Evolutionary conservation across 2,113 vertebrate genomes (phyloP).

Genomic region (Coracopsis vasa): DNA sequence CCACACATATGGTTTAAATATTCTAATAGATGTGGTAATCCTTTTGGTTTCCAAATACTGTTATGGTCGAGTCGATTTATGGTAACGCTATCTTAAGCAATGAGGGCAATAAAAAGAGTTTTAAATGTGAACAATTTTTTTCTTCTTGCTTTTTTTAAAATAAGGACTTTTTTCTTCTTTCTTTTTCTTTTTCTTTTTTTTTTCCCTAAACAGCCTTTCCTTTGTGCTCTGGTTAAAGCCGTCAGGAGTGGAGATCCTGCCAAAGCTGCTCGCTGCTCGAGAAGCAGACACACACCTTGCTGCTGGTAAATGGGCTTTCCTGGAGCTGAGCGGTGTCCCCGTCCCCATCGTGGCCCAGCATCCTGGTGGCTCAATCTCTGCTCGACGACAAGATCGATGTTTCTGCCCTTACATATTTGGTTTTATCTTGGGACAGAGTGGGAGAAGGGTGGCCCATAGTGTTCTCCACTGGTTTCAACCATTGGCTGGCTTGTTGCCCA

Average conservation of each 20-base stretch:
- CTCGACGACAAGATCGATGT: neutral
- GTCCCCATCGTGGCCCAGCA: accelerated
- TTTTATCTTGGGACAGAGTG: neutral
- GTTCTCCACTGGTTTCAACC: neutral
- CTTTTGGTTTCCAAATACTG: conserved; percentile 41
- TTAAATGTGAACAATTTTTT: conserved; percentile 19
- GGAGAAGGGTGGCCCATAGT: neutral
- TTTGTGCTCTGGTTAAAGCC: neutral
- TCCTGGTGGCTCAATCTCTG: neutral
- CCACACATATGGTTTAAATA: conserved; percentile 47
- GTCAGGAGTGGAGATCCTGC: neutral
- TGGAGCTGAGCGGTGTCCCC: neutral
- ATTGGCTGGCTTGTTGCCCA: neutral
- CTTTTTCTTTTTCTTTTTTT: neutral
- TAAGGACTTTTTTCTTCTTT: neutral
- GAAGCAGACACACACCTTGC: neutral
- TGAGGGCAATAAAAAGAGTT: conserved; percentile 42
- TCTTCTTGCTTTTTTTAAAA: neutral
- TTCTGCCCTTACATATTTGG: neutral
- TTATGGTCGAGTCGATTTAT: conserved; percentile 42
- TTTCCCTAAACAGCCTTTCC: neutral
- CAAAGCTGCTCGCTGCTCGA: neutral
- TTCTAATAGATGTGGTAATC: conserved; percentile 55
- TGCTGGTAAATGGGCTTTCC: neutral
- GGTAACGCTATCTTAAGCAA: conserved; percentile 56